phyloP scores from a whole-genome alignment of 1,140 invertebrate species.

The Aphelenchoides besseyi region DNA sequence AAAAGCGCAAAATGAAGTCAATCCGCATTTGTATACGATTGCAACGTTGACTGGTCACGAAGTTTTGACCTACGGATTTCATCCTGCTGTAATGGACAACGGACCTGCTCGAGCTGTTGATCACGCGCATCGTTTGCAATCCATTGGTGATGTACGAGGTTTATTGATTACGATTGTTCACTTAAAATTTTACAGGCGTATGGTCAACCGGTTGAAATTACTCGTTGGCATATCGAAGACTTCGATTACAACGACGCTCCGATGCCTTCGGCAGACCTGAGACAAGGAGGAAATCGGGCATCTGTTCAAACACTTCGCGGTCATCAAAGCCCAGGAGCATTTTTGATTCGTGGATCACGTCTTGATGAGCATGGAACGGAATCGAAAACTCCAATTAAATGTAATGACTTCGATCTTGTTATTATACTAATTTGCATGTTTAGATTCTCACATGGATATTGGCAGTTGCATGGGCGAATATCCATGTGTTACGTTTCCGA shows the following conservation, averaged over 20 bases:
- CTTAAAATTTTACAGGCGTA: slow-evolving; percentile 61
- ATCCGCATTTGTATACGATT: slow-evolving; percentile 86
- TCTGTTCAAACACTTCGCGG: slow-evolving; percentile 65
- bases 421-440: neutral
- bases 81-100: slow-evolving; percentile 77
- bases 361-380: slow-evolving; percentile 42
- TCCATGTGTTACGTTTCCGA: slow-evolving; percentile 30
- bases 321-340: slow-evolving; percentile 40
- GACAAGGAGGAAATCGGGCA: slow-evolving; percentile 74
- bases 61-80: slow-evolving; percentile 71
- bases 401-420: neutral
- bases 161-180: neutral
- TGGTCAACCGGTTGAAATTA: slow-evolving; percentile 87
- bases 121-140: slow-evolving; percentile 71
- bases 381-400: slow-evolving; percentile 39
- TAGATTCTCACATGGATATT: slow-evolving; percentile 46
- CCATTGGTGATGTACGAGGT: slow-evolving; percentile 69
- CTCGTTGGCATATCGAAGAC: slow-evolving; percentile 77
- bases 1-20: slow-evolving; percentile 68
- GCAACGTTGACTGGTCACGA: slow-evolving; percentile 91
- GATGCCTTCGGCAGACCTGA: slow-evolving; percentile 79
- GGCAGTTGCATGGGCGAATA: slow-evolving; percentile 34
- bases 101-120: slow-evolving; percentile 73
- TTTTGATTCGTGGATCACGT: slow-evolving; percentile 41
- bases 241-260: slow-evolving; percentile 74